Conservation (phyloP, 2,888 invertebrate genomes). For the Colostygia pectinataria region DNA sequence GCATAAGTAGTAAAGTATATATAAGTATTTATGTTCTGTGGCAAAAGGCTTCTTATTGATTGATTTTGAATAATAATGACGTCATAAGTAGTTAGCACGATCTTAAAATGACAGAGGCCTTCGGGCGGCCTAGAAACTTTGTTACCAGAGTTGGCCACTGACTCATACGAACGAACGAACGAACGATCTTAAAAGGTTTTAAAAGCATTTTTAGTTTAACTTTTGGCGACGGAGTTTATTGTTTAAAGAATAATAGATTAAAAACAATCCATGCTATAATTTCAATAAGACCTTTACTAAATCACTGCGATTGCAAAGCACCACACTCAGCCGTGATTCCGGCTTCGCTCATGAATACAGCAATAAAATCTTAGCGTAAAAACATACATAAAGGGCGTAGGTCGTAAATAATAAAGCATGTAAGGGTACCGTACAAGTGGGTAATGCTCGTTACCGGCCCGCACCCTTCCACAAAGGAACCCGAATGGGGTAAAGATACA, state of each 20-base stretch:
- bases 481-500: conserved; percentile 74
- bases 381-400: conserved; percentile 76
- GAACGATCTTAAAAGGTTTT: too few species aligned
- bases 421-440: conserved; percentile 65
- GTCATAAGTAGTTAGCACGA: too few species aligned
- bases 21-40: too few species aligned
- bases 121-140: too few species aligned
- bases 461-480: conserved; percentile 72
- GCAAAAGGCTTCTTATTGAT: too few species aligned
- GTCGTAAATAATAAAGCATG: conserved; percentile 81
- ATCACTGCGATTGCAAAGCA: conserved; percentile 14
- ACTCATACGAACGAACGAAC: too few species aligned
- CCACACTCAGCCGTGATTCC: conserved; percentile 53
- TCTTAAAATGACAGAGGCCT: too few species aligned
- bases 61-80: too few species aligned
- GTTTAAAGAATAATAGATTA: not conserved
- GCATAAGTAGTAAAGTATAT: too few species aligned
- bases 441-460: conserved; percentile 71
- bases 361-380: conserved; percentile 81
- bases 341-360: conserved; percentile 72
- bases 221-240: too few species aligned
- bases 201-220: too few species aligned
- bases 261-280: conserved; percentile 7
- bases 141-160: too few species aligned
- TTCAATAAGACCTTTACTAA: conserved; percentile 14